Conservation (phyloP, 2,113 vertebrate species). For the Trematocara variabile region DNA sequence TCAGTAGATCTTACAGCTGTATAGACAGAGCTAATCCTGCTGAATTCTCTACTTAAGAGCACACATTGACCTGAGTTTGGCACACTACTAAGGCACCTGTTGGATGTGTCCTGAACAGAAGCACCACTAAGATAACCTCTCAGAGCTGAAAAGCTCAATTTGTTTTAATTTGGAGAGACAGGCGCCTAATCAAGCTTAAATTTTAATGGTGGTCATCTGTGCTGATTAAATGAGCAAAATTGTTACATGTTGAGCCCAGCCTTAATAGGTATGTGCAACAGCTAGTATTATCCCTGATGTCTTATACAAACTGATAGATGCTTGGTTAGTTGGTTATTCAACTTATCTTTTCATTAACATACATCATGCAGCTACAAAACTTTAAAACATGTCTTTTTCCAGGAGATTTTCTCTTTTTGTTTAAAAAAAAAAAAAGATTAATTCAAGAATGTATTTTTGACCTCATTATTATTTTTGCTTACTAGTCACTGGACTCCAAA, state of each 20-base stretch:
- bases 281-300: not conserved
- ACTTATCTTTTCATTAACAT: not conserved
- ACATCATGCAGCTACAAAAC: not conserved
- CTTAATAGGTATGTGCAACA: not conserved
- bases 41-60: not conserved
- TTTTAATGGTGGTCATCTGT: not conserved
- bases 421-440: not conserved
- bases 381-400: not conserved
- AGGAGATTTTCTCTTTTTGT: not conserved
- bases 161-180: not conserved
- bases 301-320: not conserved
- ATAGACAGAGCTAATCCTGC: not conserved
- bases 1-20: not conserved
- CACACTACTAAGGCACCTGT: conserved; percentile 23
- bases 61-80: not conserved
- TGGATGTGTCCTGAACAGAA: not conserved
- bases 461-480: not conserved
- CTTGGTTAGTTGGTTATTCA: not conserved
- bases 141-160: not conserved
- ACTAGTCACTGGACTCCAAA: not conserved
- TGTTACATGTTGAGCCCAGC: not conserved
- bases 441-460: not conserved
- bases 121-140: not conserved
- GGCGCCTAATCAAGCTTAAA: not conserved
- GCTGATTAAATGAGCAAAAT: not conserved